Evolutionary conservation across 2,113 vertebrate species (phyloP), one percentile per base, ranked within the genome.

Genomic region (Malurus melanocephalus): DNA sequence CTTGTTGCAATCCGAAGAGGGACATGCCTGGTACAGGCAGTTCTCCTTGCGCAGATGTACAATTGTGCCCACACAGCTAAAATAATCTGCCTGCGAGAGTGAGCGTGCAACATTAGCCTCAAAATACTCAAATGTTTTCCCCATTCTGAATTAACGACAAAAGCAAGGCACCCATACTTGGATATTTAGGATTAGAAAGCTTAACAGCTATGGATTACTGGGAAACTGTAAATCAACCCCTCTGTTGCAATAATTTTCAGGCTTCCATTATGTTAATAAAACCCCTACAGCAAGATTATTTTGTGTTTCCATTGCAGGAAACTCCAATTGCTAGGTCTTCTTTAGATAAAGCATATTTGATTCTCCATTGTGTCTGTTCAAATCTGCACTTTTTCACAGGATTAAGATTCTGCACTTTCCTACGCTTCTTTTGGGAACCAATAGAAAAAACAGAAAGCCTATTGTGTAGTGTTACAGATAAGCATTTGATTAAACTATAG

Each of bases 21-120:
- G 98, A 89, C 99, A 99, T 7, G 99, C 99, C 97, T 99, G 98
- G 97, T 99, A 99, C 94, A 99, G 96, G 82, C 98, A 99, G 95
- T 98, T 99, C 87, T 99, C 99, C 90, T 99, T 99, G 64, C 98
- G 97, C 93, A 99, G 97, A 95, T 98, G 99, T 61, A 99, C 98
- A 19, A 99, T 97, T 2, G 98, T 99, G 11, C 97, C 99, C 73
- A 98, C 97, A 73, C 98, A 98, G 90, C 98, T 98, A 90, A 97
- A 99, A 96, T 99, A 99, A 97, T 99, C 99, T 0, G 98, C 98
- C 99, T 99, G 76, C 32, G 55, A 94, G 71, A 87, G 59, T 6
- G 42, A 94, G 86, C 8, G 91, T 90, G 92, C 85, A 87, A 93
- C 55, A 56, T 89, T 82, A 94, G 77, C 86, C 78, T 80, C 45